These are phyloP conservation scores for Albula glossodonta DNA, from an alignment of 2,113 vertebrate species.

Conservation along the genomic window DNA sequence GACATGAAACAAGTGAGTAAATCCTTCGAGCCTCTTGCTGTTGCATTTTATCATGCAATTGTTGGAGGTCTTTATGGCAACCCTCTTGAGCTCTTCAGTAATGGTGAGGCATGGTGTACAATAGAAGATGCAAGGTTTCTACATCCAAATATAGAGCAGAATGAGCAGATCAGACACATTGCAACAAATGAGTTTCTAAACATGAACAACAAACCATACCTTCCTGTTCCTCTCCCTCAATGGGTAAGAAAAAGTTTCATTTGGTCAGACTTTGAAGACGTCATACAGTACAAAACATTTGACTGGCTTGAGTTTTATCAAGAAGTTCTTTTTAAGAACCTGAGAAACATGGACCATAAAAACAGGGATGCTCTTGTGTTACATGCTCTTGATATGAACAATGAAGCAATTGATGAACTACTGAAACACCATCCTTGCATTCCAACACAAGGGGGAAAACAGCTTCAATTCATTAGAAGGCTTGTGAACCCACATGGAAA, in stretches of 20 bases:
- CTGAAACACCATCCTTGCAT: constrained; percentile 69
- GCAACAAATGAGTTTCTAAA: constrained; percentile 63
- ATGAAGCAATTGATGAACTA: constrained; percentile 58
- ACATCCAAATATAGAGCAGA: constrained; percentile 58
- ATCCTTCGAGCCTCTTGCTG: constrained; percentile 69
- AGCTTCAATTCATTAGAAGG: constrained; percentile 65
- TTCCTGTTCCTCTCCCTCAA: constrained; percentile 67
- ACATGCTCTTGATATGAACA: constrained; percentile 70
- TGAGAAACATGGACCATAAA: constrained; percentile 54
- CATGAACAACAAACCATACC: constrained; percentile 46
- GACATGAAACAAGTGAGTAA: constrained; percentile 60
- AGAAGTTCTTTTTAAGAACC: constrained; percentile 71
- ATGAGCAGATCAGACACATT: constrained; percentile 53
- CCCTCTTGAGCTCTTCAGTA: constrained; percentile 69
- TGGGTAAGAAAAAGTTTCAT: constrained; percentile 66
- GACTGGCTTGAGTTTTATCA: constrained; percentile 72
- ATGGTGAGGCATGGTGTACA: constrained; percentile 73
- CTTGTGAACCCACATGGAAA: constrained; percentile 73
- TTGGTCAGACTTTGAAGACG: constrained; percentile 47
- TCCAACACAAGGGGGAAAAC: constrained; percentile 58
- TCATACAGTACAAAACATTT: constrained; percentile 62
- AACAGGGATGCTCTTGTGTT: constrained; percentile 69
- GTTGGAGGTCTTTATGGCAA: constrained; percentile 34
- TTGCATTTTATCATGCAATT: constrained; percentile 72
- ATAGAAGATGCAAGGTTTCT: constrained; percentile 68